These are phyloP conservation scores for Micoletzkya japonica DNA, from an alignment of 2,888 invertebrate genomes.

Conservation along the genomic window DNA sequence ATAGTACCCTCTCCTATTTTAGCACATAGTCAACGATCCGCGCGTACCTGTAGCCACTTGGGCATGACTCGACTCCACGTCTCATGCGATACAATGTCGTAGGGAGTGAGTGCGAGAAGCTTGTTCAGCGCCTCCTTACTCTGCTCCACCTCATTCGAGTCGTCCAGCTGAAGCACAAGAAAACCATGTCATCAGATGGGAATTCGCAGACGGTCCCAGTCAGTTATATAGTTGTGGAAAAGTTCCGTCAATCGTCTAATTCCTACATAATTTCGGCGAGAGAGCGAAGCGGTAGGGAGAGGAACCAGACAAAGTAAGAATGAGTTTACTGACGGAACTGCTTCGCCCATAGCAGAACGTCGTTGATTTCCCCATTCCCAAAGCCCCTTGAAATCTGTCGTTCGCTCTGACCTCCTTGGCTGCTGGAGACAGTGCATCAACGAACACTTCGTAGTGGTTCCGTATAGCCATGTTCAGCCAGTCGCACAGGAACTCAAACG, in stretches of 20 bases:
- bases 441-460: slow-evolving; percentile 84
- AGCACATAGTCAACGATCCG: too few species aligned
- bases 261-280: too few species aligned
- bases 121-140: slow-evolving; percentile 80
- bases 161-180: slow-evolving; percentile 31
- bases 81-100: slow-evolving; percentile 82
- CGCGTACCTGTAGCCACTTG: slow-evolving; percentile 78
- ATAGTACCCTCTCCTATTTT: too few species aligned
- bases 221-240: too few species aligned
- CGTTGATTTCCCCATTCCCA: too few species aligned
- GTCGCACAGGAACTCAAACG: slow-evolving; percentile 77
- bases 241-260: too few species aligned
- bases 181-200: background rate
- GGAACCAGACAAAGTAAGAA: too few species aligned
- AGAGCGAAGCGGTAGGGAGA: too few species aligned
- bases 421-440: slow-evolving; percentile 89
- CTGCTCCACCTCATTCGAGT: slow-evolving; percentile 73
- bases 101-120: slow-evolving; percentile 91
- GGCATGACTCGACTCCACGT: slow-evolving; percentile 97
- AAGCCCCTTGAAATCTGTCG: too few species aligned
- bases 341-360: too few species aligned
- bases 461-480: slow-evolving; percentile 86
- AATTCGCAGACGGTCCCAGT: too few species aligned
- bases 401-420: slow-evolving; percentile 9
- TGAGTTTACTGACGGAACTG: too few species aligned